phyloP scores from a whole-genome alignment of 1,140 invertebrate species.

The Diachasma alloeum region DNA sequence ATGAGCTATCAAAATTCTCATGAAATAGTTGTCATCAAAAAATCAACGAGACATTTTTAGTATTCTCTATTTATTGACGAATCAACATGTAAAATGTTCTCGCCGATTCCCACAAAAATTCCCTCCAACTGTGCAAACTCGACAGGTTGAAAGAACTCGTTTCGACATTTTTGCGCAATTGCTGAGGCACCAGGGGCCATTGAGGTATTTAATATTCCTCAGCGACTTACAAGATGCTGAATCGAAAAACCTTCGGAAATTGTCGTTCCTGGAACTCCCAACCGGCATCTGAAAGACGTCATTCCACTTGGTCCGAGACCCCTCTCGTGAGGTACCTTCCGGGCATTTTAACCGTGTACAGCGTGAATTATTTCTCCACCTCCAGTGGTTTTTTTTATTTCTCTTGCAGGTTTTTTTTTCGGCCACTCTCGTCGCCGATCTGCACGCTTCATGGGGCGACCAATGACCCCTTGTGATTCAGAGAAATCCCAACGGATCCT shows the following conservation, averaged over 20 bases:
- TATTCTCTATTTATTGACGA: too few relatives aligned
- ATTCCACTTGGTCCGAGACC: neutral
- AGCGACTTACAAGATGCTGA: neutral
- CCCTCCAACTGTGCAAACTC: too few relatives aligned
- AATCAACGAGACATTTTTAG: too few relatives aligned
- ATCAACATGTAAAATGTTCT: too few relatives aligned
- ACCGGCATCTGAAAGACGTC: neutral
- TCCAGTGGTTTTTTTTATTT: neutral
- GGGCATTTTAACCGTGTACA: neutral
- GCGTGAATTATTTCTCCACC: constrained; percentile 1
- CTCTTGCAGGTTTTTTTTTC: neutral
- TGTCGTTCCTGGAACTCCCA: neutral
- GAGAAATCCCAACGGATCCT: neutral
- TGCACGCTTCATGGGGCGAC: neutral
- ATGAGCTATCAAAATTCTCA: too few relatives aligned
- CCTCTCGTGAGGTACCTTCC: neutral
- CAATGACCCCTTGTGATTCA: neutral
- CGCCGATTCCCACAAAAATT: too few relatives aligned
- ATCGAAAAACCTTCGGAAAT: neutral
- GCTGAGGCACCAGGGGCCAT: too few relatives aligned
- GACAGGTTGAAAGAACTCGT: too few relatives aligned
- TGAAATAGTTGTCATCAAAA: too few relatives aligned
- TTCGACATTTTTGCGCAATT: too few relatives aligned
- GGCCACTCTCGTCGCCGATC: neutral
- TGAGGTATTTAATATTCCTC: neutral